phyloP scores from a whole-genome alignment of 2,888 invertebrate genomes.

The Melieria omissa region DNA sequence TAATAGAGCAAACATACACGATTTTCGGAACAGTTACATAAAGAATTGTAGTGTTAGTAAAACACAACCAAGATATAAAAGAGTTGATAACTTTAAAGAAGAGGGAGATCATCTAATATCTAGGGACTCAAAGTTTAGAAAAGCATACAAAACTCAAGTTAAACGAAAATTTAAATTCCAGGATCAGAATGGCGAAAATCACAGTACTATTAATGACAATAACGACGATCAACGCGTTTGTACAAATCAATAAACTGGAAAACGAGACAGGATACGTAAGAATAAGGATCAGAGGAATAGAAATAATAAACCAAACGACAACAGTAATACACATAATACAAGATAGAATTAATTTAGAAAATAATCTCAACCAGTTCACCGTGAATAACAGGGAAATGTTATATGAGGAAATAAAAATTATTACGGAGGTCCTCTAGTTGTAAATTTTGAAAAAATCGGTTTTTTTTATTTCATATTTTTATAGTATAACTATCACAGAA shows the following conservation, averaged over 20 bases:
- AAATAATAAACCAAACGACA: neutral
- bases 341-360: constrained; percentile 8
- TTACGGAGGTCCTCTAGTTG: no score
- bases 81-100: neutral
- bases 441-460: no score
- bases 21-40: neutral
- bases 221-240: neutral
- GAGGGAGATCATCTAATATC: constrained; percentile 17
- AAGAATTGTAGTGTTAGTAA: constrained; percentile 23
- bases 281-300: neutral
- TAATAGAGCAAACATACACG: no score
- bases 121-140: constrained; percentile 22
- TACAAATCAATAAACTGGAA: constrained; percentile 16
- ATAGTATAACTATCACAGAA: no score
- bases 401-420: constrained; percentile 2
- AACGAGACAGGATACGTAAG: constrained; percentile 4
- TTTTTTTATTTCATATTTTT: no score
- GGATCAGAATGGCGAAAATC: constrained; percentile 6
- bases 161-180: constrained; percentile 25
- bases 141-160: constrained; percentile 21
- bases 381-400: constrained; percentile 2
- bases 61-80: constrained; percentile 25
- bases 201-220: constrained; percentile 5
- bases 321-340: constrained; percentile 6
- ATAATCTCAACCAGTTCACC: constrained; percentile 14